A percentile compares a stretch with the other conserved stretches of the same genome.
phyloP scores from a whole-genome alignment of 2,888 invertebrate genomes.

The Hesperia comma region DNA sequence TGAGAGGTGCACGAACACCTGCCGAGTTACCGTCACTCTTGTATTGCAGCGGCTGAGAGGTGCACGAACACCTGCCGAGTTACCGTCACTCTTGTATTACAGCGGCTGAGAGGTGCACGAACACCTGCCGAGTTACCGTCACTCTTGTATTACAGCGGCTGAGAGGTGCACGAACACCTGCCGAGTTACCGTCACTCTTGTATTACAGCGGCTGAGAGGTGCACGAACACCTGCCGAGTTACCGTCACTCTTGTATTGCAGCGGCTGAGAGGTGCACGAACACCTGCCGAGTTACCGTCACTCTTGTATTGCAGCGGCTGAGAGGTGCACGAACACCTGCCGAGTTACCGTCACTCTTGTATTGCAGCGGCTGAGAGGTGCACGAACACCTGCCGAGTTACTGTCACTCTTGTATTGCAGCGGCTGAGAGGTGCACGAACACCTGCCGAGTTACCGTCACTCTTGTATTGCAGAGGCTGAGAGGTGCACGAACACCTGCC shows the following conservation, averaged over 20 bases:
- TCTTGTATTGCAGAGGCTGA: too few relatives aligned
- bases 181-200: neutral
- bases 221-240: constrained; percentile 83
- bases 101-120: constrained; percentile 93
- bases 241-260: too few relatives aligned
- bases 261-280: constrained; percentile 93
- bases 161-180: constrained; percentile 90
- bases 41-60: constrained; percentile 88
- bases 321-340: constrained; percentile 89
- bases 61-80: constrained; percentile 85
- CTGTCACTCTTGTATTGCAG: constrained; percentile 51
- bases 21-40: constrained; percentile 12
- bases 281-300: constrained; percentile 55
- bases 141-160: constrained; percentile 79
- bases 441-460: constrained; percentile 56
- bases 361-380: constrained; percentile 90
- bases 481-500: constrained; percentile 87
- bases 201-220: constrained; percentile 89
- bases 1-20: constrained; percentile 90
- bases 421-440: constrained; percentile 92
- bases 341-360: neutral
- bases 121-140: constrained; percentile 60
- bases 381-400: constrained; percentile 80
- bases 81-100: too few relatives aligned
- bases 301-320: constrained; percentile 83